Conservation (phyloP, 2,113 vertebrate species). For the Calyptommatus sinebrachiatus region DNA sequence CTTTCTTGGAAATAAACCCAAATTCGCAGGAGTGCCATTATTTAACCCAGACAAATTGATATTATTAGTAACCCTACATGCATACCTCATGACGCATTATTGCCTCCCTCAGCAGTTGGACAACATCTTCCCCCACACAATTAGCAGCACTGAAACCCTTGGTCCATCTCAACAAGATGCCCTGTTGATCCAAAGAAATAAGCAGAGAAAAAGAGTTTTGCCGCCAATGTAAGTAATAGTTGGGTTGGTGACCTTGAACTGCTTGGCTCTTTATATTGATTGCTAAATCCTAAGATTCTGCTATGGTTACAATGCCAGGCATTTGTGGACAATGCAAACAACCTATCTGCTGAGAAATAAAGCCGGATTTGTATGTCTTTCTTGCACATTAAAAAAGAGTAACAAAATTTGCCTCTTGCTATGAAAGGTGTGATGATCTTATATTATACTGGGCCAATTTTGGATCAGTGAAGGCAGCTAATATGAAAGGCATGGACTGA, state of each 20-base stretch:
- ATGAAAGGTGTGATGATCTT: not conserved
- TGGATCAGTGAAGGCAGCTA: too few relatives aligned
- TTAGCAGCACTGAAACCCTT: slow-evolving; percentile 74
- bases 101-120: slow-evolving; percentile 70
- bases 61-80: not conserved
- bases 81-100: slow-evolving; percentile 68
- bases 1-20: too few relatives aligned
- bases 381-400: not conserved
- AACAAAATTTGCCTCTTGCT: not conserved
- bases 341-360: not conserved
- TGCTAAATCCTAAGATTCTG: not conserved
- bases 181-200: slow-evolving; percentile 55
- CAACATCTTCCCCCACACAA: slow-evolving; percentile 70
- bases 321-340: not conserved
- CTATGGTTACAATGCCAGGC: not conserved
- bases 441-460: too few relatives aligned
- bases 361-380: not conserved
- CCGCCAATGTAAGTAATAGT: fast-evolving
- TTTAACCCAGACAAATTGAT: too few relatives aligned
- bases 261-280: not conserved
- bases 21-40: too few relatives aligned
- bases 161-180: slow-evolving; percentile 77
- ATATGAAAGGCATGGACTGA: too few relatives aligned
- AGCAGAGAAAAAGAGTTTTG: not conserved
- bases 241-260: not conserved